A percentile compares a stretch with the other conserved stretches of the same genome.
Conservation (phyloP, 2,797 vertebrate species). For the Darevskia nairensis region DNA sequence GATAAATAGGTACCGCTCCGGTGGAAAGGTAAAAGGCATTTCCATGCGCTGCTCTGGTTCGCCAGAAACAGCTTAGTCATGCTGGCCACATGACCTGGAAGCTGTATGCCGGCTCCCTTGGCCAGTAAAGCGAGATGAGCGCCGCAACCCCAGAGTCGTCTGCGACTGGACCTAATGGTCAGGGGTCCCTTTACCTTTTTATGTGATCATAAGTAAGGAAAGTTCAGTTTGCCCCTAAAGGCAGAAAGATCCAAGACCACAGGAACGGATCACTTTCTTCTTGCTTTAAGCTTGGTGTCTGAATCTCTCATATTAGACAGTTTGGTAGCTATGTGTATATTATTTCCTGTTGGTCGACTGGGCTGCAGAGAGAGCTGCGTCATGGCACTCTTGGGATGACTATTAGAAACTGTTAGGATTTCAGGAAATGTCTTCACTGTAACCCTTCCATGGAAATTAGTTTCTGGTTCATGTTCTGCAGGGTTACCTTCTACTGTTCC, state of each 20-base stretch:
- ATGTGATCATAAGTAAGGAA: neutral
- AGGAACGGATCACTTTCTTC: neutral
- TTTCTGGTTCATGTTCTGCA: constrained; percentile 40
- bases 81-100: too few relatives aligned
- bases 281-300: neutral
- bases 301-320: too few relatives aligned
- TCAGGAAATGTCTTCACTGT: constrained; percentile 56
- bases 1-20: too few relatives aligned
- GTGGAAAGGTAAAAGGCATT: too few relatives aligned
- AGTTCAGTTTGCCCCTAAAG: neutral
- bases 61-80: too few relatives aligned
- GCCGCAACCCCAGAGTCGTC: too few relatives aligned
- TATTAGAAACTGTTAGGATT: constrained; percentile 35
- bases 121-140: too few relatives aligned
- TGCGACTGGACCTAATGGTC: too few relatives aligned
- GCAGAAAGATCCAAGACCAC: neutral
- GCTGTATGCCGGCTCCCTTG: too few relatives aligned
- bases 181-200: neutral
- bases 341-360: neutral
- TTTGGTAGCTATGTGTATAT: neutral
- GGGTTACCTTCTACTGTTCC: neutral
- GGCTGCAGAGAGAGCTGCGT: neutral
- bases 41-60: too few relatives aligned
- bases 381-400: constrained; percentile 50
- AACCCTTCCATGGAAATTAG: constrained; percentile 57